Conservation (phyloP, 2,797 vertebrate species). For the Hydrolagus colliei region DNA sequence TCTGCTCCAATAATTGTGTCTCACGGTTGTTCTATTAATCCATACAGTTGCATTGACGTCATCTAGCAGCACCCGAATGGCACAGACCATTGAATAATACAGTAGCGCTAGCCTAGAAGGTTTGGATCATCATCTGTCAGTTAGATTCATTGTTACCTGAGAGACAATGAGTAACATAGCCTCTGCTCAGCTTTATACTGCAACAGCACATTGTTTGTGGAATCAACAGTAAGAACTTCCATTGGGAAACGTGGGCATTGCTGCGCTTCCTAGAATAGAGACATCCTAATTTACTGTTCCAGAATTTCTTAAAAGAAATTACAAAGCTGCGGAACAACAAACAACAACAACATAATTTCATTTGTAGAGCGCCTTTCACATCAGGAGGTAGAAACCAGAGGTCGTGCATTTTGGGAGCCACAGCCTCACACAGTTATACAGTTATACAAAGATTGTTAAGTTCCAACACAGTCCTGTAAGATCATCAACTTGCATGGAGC, state of each 20-base stretch:
- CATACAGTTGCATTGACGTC: background rate
- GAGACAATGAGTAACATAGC: background rate
- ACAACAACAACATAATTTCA: too few relatives aligned
- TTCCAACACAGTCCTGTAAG: background rate
- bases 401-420: too few relatives aligned
- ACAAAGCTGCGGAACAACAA: background rate
- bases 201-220: background rate
- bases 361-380: too few relatives aligned
- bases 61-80: background rate
- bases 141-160: background rate
- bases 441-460: background rate
- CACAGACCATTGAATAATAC: background rate
- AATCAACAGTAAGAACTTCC: background rate
- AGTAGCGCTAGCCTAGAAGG: background rate
- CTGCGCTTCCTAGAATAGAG: background rate
- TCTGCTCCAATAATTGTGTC: background rate
- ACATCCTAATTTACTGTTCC: background rate
- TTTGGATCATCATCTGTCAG: background rate
- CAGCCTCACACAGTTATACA: background rate
- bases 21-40: background rate
- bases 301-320: background rate
- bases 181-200: background rate
- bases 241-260: background rate
- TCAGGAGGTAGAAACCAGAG: too few relatives aligned
- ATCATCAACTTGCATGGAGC: too few relatives aligned